phyloP scores from a whole-genome alignment of 1,140 invertebrate genomes.

The Stegodyphus mimosarum region DNA sequence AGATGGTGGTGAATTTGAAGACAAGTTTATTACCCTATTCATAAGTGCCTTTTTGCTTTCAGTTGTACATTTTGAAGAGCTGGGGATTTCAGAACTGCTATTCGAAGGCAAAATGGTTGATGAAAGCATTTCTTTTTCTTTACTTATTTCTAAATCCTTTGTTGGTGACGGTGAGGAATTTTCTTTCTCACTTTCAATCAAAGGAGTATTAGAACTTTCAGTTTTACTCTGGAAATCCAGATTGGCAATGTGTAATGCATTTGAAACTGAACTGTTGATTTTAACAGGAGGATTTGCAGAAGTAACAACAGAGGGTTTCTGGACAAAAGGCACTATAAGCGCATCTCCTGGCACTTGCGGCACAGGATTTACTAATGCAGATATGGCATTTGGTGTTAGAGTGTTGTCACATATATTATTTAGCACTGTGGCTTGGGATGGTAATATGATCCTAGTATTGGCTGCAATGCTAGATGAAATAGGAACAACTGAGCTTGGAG shows the following conservation, averaged over 20 bases:
- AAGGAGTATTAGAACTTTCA: background rate
- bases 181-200: background rate
- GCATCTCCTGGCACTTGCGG: slow-evolving; percentile 22
- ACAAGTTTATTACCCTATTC: background rate
- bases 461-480: slow-evolving; percentile 46
- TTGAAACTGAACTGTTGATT: background rate
- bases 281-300: background rate
- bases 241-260: background rate
- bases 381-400: slow-evolving; percentile 25
- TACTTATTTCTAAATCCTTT: background rate
- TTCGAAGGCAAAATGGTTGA: background rate
- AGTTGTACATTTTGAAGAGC: background rate
- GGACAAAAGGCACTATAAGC: slow-evolving; percentile 37
- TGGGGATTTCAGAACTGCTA: background rate
- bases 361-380: slow-evolving; percentile 19
- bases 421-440: slow-evolving; percentile 17
- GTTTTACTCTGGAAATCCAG: background rate
- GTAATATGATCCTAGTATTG: slow-evolving; percentile 41
- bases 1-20: slow-evolving; percentile 37
- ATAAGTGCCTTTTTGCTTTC: no score
- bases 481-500: slow-evolving; percentile 47
- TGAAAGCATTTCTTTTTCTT: background rate
- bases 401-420: slow-evolving; percentile 18
- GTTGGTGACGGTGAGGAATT: background rate
- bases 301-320: background rate